These are phyloP conservation scores for Nomada ferruginata DNA, from an alignment of 2,888 invertebrate genomes.

Conservation along the genomic window DNA sequence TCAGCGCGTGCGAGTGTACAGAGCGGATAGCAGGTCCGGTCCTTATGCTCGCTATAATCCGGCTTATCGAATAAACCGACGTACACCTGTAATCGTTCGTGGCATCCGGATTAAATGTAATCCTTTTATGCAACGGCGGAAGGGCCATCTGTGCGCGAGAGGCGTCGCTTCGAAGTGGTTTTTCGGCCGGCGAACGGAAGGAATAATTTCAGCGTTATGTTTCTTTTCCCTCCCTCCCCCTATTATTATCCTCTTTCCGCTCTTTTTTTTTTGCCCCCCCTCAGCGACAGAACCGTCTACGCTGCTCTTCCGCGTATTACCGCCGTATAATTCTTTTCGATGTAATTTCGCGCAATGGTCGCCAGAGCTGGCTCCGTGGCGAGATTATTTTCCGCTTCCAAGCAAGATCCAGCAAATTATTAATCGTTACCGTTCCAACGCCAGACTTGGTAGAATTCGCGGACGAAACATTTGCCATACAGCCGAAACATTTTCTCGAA, in stretches of 20 bases:
- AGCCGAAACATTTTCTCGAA: not conserved
- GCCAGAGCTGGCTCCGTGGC: not conserved
- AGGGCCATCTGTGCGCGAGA: constrained; percentile 8
- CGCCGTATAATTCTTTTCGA: constrained; percentile 32
- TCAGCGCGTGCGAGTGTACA: constrained; percentile 3
- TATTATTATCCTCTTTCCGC: not conserved
- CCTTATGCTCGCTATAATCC: constrained; percentile 63
- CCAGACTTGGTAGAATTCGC: not conserved
- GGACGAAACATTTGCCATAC: not conserved
- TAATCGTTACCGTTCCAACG: constrained; percentile 47
- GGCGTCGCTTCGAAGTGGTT: constrained; percentile 8
- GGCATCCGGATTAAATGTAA: constrained; percentile 51
- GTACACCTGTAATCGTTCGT: constrained; percentile 62
- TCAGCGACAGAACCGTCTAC: not conserved
- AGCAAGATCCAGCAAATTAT: constrained; percentile 16
- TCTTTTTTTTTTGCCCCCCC: not conserved
- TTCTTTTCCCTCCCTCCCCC: not conserved
- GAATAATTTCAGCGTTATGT: constrained; percentile 43
- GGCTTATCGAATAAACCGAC: constrained; percentile 63
- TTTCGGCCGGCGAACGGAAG: constrained; percentile 10
- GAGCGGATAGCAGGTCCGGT: constrained; percentile 20
- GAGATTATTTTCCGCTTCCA: constrained; percentile 27
- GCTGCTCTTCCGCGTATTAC: constrained; percentile 21
- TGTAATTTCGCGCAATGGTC: constrained; percentile 14
- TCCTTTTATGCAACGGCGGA: constrained; percentile 40